Evolutionary conservation across 2,797 vertebrate species (phyloP).

Genomic region (Oryzias sinensis): DNA sequence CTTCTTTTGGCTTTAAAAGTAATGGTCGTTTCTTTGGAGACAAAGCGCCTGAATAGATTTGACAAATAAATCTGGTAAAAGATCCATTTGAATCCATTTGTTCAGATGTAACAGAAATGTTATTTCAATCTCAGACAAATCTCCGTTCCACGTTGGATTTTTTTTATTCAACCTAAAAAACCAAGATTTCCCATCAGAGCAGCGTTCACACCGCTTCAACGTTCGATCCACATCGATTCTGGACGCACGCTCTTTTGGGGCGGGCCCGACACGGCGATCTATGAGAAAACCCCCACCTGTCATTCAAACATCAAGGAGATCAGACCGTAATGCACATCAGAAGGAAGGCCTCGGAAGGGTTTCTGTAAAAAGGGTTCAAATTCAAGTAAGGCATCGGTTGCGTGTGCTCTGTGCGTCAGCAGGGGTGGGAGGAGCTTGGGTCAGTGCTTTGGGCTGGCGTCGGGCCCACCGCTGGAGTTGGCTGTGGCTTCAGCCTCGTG

Average conservation of each 20-base stretch:
- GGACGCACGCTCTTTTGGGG: no score
- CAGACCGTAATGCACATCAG: constrained; percentile 22
- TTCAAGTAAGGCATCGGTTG: constrained; percentile 33
- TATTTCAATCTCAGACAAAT: neutral
- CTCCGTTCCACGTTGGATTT: constrained; percentile 2
- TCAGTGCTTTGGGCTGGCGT: constrained; percentile 44
- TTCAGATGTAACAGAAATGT: neutral
- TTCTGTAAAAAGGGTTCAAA: constrained; percentile 11
- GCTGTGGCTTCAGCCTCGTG: constrained; percentile 66
- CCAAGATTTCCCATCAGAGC: constrained; percentile 10
- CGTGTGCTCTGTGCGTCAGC: constrained; percentile 10
- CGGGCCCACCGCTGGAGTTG: constrained; percentile 15
- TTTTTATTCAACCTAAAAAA: constrained; percentile 56
- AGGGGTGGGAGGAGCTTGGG: neutral
- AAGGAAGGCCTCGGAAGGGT: constrained; percentile 32
- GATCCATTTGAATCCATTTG: no score
- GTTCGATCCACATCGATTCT: no score
- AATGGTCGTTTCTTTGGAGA: no score
- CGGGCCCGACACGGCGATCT: no score
- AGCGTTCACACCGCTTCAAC: constrained; percentile 3
- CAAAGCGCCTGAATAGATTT: no score
- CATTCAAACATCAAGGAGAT: no score
- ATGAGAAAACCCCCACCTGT: no score
- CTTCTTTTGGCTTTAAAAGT: no score
- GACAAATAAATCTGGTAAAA: no score